These are phyloP conservation scores for Callipepla squamata DNA, from an alignment of 2,113 vertebrate genomes.

Conservation along the genomic window DNA sequence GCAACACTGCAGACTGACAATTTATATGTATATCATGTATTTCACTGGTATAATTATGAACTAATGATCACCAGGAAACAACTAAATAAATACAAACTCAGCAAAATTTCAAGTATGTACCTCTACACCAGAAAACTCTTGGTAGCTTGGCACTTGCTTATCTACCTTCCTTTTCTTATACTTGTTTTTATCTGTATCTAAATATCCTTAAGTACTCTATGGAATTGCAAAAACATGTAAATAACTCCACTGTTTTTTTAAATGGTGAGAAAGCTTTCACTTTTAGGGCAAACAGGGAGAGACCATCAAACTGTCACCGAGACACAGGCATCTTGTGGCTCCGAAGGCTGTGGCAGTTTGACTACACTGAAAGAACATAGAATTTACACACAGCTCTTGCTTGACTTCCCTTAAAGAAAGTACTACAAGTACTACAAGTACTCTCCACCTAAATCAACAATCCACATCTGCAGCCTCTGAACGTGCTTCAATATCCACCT, in stretches of 20 bases:
- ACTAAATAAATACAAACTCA: background rate
- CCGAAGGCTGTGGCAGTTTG: background rate
- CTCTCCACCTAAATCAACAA: background rate
- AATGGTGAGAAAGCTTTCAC: background rate
- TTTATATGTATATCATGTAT: background rate
- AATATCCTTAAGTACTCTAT: background rate
- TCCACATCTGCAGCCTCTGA: background rate
- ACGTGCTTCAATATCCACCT: background rate
- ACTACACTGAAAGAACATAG: background rate
- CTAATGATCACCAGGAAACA: background rate
- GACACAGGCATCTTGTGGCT: background rate
- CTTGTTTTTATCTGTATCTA: background rate
- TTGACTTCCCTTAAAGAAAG: background rate
- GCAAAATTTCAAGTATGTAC: background rate
- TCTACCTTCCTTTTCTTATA: background rate
- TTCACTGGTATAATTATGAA: background rate
- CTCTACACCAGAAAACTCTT: background rate
- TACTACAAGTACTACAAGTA: too few relatives aligned
- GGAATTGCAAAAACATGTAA: background rate
- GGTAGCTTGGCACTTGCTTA: background rate
- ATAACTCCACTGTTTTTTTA: rapidly evolving
- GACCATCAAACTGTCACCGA: background rate
- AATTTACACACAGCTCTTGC: background rate
- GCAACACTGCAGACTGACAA: background rate
- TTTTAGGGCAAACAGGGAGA: background rate